These are phyloP conservation scores for Vanessa tameamea DNA, from an alignment of 1,140 invertebrate species.

Conservation along the genomic window DNA sequence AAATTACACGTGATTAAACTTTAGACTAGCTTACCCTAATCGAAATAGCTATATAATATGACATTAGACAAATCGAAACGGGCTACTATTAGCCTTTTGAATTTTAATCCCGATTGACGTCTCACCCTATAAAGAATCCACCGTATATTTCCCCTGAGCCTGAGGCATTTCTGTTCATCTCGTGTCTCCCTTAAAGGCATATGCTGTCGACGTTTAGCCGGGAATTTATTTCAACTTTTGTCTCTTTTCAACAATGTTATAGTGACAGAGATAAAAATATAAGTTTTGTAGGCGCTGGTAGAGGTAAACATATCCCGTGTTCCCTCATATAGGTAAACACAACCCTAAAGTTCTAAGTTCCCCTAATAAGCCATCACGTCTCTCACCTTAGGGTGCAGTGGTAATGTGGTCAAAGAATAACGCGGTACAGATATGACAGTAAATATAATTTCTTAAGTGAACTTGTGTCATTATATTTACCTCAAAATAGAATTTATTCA, in stretches of 20 bases:
- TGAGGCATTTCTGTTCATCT: constrained; percentile 50
- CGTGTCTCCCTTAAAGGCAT: constrained; percentile 50
- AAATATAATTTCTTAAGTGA: too few species aligned
- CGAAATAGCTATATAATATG: constrained; percentile 23
- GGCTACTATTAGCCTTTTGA: constrained; percentile 54
- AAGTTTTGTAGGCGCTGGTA: constrained; percentile 49
- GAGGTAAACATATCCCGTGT: constrained; percentile 61
- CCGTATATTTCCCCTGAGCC: constrained; percentile 71
- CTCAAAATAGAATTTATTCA: too few species aligned
- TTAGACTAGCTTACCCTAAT: background rate
- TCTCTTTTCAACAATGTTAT: constrained; percentile 40
- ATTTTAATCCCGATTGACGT: constrained; percentile 68
- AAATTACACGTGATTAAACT: background rate
- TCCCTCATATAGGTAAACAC: constrained; percentile 63
- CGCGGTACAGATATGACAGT: too few species aligned
- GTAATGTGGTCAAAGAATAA: constrained; percentile 53
- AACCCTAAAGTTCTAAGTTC: constrained; percentile 75
- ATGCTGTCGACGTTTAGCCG: constrained; percentile 46
- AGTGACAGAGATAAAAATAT: constrained; percentile 42
- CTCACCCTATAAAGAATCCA: constrained; percentile 54
- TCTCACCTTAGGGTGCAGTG: constrained; percentile 73
- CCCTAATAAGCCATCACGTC: constrained; percentile 74
- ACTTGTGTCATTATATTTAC: too few species aligned
- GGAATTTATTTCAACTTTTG: constrained; percentile 35
- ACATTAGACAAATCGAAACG: constrained; percentile 68